A percentile compares a stretch with the other conserved stretches of the same genome.
Evolutionary conservation across 2,797 vertebrate genomes (phyloP).

Genomic region (Eulemur coronatus): DNA sequence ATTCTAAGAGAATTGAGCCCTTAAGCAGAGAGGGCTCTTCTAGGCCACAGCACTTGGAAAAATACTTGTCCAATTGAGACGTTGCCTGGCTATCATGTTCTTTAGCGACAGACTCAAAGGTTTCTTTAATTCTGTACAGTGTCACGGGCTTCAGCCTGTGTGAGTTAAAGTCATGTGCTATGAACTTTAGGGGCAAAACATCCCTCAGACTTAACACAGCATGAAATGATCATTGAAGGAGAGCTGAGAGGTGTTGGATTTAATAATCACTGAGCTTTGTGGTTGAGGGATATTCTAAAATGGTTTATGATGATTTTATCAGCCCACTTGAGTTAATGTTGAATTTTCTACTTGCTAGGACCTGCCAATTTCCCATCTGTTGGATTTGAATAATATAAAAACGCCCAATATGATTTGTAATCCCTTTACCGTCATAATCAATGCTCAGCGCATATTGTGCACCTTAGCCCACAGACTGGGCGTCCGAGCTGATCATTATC

Average conservation of each 20-base stretch:
- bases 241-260: slow-evolving; percentile 73
- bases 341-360: slow-evolving; percentile 81
- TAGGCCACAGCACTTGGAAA: neutral
- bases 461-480: slow-evolving; percentile 75
- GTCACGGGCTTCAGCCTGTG: neutral
- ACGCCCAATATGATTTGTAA: slow-evolving; percentile 76
- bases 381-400: slow-evolving; percentile 82
- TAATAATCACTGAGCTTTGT: slow-evolving; percentile 81
- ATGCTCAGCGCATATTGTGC: slow-evolving; percentile 77
- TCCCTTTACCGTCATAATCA: slow-evolving; percentile 81
- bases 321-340: slow-evolving; percentile 82
- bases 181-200: neutral
- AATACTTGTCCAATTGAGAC: neutral
- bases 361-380: slow-evolving; percentile 84
- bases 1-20: neutral
- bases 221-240: slow-evolving; percentile 34
- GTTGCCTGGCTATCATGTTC: neutral
- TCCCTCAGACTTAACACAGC: neutral
- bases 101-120: neutral
- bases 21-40: neutral
- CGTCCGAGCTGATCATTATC: slow-evolving; percentile 75
- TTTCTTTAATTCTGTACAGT: neutral
- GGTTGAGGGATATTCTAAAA: slow-evolving; percentile 83
- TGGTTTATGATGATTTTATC: slow-evolving; percentile 84
- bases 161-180: slow-evolving; percentile 2